Conservation (phyloP, 2,888 invertebrate species). For the Rhagophthalmus giganteus region DNA sequence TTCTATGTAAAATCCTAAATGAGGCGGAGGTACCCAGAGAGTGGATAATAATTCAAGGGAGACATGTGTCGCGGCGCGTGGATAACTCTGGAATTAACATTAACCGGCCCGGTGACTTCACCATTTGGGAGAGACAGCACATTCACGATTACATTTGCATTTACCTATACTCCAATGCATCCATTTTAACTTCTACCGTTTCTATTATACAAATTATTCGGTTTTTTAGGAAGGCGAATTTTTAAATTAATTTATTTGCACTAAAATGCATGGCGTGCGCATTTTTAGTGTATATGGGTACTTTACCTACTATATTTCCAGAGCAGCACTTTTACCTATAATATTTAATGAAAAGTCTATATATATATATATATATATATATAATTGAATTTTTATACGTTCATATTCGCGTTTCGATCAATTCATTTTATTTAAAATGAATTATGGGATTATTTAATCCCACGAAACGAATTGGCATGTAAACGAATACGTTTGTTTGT, state of each 20-base stretch:
- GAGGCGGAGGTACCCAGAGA: slow-evolving; percentile 30
- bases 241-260: neutral
- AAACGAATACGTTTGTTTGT: too few species aligned
- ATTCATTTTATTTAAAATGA: too few species aligned
- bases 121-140: slow-evolving; percentile 38
- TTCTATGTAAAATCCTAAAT: slow-evolving; percentile 24
- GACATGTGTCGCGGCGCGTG: slow-evolving; percentile 40
- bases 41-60: slow-evolving; percentile 38
- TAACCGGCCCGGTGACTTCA: slow-evolving; percentile 39
- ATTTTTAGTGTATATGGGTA: neutral
- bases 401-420: too few species aligned
- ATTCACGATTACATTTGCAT: slow-evolving; percentile 32
- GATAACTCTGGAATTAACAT: slow-evolving; percentile 41
- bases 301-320: neutral
- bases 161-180: slow-evolving; percentile 33
- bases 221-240: slow-evolving; percentile 2
- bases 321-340: neutral
- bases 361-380: too few species aligned
- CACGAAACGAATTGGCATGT: too few species aligned
- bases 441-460: too few species aligned
- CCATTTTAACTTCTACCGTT: slow-evolving; percentile 29
- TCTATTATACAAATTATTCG: slow-evolving; percentile 22
- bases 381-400: too few species aligned
- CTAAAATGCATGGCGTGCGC: slow-evolving; percentile 1
- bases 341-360: too few species aligned